Percentiles rank a stretch among this genome's conserved stretches.
Evolutionary conservation across 64 coral and sea anemone species (phyloP).

Genomic region (Actinia equina): DNA sequence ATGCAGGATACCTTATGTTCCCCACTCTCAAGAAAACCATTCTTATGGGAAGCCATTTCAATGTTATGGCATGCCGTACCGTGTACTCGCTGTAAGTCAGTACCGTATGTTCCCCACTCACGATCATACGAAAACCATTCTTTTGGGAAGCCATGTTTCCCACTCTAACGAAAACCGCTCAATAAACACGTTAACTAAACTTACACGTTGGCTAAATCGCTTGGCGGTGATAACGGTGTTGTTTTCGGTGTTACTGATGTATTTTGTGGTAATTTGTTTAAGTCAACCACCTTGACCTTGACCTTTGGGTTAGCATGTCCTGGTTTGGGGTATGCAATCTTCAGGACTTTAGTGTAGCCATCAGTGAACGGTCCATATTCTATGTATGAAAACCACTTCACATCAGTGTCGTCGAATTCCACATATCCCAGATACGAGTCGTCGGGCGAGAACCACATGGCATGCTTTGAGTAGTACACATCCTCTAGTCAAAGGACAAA

Average conservation of each 20-base stretch:
- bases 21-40: too few species aligned
- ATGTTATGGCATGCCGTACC: too few species aligned
- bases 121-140: too few species aligned
- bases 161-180: too few species aligned
- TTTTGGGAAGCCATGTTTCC: too few species aligned
- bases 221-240: background rate
- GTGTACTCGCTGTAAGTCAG: too few species aligned
- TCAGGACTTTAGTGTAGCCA: constrained; percentile 46
- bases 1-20: too few species aligned
- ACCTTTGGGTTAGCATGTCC: constrained; percentile 48
- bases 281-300: constrained; percentile 37
- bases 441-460: constrained; percentile 55
- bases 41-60: too few species aligned
- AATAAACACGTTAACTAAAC: background rate
- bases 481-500: constrained; percentile 39
- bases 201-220: constrained; percentile 43
- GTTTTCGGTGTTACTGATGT: background rate
- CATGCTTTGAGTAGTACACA: constrained; percentile 34
- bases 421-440: constrained; percentile 36
- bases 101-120: too few species aligned
- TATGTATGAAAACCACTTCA: constrained; percentile 40
- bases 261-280: background rate
- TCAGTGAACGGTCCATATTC: constrained; percentile 34
- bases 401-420: constrained; percentile 56
- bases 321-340: constrained; percentile 76